Percentiles rank a stretch among this genome's conserved stretches.
Conservation (phyloP, 2,888 invertebrate genomes). For the Drosophila percnosoma region DNA sequence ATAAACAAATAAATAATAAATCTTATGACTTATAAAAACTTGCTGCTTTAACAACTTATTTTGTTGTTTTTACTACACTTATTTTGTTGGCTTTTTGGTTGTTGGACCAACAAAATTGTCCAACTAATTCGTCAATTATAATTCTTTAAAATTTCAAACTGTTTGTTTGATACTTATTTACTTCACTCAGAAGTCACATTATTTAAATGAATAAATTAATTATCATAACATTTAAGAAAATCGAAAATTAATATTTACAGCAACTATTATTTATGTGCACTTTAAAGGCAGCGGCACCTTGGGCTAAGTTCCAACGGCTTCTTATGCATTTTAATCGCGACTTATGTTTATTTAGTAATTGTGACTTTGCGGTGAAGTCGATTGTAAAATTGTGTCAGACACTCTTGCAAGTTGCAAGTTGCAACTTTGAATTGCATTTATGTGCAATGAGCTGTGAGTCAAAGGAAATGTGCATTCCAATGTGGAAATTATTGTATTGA, state of each 20-base stretch:
- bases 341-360: constrained; percentile 8
- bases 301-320: constrained; percentile 9
- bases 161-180: not conserved
- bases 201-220: not conserved
- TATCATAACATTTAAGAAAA: not conserved
- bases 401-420: constrained; percentile 2
- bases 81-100: not conserved
- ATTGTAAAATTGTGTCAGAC: constrained; percentile 9
- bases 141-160: not conserved
- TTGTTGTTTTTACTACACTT: not conserved
- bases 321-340: constrained; percentile 8
- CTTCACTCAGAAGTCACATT: not conserved
- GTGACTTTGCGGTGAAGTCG: constrained; percentile 12
- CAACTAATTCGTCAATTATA: not conserved
- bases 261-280: not conserved
- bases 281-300: constrained; percentile 29
- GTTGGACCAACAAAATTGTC: not conserved
- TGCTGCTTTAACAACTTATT: not conserved
- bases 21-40: not conserved
- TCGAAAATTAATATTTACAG: constrained; percentile 9
- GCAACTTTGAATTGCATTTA: constrained; percentile 3
- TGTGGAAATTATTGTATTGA: not conserved
- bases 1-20: not conserved
- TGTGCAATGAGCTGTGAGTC: constrained; percentile 1
- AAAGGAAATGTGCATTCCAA: constrained; percentile 1